Conservation (phyloP, 2,888 invertebrate species). For the Apocheima hispidaria region DNA sequence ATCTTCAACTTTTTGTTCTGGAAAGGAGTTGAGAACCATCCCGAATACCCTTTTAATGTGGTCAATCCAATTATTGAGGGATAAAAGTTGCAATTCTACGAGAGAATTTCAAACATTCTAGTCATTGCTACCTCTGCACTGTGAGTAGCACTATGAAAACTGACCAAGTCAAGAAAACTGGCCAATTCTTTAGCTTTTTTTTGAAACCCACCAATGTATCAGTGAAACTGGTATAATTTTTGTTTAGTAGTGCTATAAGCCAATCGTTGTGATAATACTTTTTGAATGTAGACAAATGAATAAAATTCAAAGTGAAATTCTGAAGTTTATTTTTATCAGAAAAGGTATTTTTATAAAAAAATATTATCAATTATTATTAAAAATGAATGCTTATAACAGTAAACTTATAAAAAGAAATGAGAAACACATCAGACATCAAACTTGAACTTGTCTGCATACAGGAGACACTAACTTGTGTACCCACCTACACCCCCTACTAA, state of each 20-base stretch:
- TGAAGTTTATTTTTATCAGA: constrained; percentile 34
- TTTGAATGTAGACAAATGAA: constrained; percentile 35
- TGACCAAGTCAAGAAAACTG: neutral
- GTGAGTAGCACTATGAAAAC: neutral
- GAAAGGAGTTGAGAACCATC: constrained; percentile 89
- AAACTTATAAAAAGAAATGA: neutral
- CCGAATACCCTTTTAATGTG: constrained; percentile 88
- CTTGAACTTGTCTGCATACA: neutral
- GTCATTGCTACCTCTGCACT: constrained; percentile 53
- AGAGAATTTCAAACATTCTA: constrained; percentile 45
- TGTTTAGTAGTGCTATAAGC: constrained; percentile 37
- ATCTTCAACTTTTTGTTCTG: constrained; percentile 89
- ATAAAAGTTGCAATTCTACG: constrained; percentile 2
- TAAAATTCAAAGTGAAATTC: constrained; percentile 39
- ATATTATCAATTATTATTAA: constrained; percentile 4
- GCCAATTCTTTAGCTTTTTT: constrained; percentile 15
- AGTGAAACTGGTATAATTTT: constrained; percentile 56
- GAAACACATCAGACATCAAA: neutral
- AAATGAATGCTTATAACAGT: neutral
- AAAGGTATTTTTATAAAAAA: neutral
- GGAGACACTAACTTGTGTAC: neutral
- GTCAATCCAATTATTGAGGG: constrained; percentile 5
- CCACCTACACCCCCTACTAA: constrained; percentile 82
- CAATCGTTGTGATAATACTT: constrained; percentile 36
- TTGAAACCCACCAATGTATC: constrained; percentile 36